These are phyloP conservation scores for Siphamia tubifer DNA, from an alignment of 2,113 vertebrate genomes.

Conservation along the genomic window DNA sequence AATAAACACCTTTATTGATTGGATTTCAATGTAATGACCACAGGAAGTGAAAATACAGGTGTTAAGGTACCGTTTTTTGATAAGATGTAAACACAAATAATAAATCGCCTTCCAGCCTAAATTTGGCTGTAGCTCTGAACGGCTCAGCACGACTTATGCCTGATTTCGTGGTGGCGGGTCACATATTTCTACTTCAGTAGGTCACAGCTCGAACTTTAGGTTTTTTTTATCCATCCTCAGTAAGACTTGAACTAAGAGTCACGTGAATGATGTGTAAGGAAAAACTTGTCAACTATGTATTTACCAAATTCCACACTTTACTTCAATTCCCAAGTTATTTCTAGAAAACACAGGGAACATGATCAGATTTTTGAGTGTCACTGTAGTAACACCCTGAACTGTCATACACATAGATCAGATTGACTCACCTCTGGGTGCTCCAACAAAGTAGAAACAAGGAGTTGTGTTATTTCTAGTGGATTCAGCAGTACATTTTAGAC, in stretches of 20 bases:
- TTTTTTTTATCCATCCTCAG: not conserved
- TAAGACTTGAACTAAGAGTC: no score
- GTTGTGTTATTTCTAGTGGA: constrained; percentile 11
- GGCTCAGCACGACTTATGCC: no score
- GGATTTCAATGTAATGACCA: no score
- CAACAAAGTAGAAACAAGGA: not conserved
- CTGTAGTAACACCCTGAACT: not conserved
- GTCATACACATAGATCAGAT: not conserved
- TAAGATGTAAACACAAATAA: no score
- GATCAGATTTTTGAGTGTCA: not conserved
- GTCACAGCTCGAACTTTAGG: not conserved
- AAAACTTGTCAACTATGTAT: no score
- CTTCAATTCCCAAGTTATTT: not conserved
- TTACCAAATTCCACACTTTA: not conserved
- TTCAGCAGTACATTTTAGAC: not conserved
- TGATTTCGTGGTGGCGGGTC: no score
- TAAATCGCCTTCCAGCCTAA: no score
- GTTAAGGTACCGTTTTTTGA: no score
- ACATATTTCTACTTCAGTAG: constrained; percentile 20
- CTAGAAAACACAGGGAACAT: not conserved
- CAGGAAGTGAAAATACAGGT: no score
- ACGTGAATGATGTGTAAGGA: no score
- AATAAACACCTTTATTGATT: no score
- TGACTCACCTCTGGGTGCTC: not conserved
- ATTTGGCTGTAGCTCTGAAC: no score